These are phyloP conservation scores for Arnoldichthys spilopterus DNA, from an alignment of 2,797 vertebrate species.

Conservation along the genomic window DNA sequence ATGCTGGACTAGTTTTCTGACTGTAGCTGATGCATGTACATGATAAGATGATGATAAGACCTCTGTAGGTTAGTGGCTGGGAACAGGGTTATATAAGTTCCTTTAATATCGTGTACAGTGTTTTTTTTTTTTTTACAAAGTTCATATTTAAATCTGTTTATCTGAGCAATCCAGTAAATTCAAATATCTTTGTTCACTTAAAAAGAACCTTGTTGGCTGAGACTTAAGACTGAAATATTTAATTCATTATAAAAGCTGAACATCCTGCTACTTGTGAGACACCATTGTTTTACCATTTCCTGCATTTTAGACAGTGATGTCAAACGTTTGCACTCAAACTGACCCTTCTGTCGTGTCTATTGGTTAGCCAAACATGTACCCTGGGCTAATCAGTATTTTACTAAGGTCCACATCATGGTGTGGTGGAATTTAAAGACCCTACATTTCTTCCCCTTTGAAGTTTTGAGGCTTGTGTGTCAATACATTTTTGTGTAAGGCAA, in stretches of 20 bases:
- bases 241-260: no score
- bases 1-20: constrained; percentile 26
- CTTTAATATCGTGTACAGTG: not conserved
- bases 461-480: no score
- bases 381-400: not conserved
- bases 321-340: not conserved
- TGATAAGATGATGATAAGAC: constrained; percentile 10
- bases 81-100: not conserved
- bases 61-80: not conserved
- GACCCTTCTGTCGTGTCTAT: not conserved
- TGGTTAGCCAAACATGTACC: not conserved
- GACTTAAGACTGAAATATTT: not conserved
- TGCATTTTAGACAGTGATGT: not conserved
- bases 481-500: no score
- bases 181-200: not conserved
- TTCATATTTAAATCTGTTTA: not conserved
- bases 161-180: not conserved
- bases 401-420: no score
- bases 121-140: no score
- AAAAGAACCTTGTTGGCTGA: not conserved
- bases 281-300: not conserved
- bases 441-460: no score
- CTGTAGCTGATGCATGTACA: constrained; percentile 21
- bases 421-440: no score
- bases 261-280: no score